Evolutionary conservation across 35 echinoderm and acorn worm genomes (phyloP), one percentile per base, ranked within the genome.

Genomic region (Heliocidaris erythrogramma): DNA sequence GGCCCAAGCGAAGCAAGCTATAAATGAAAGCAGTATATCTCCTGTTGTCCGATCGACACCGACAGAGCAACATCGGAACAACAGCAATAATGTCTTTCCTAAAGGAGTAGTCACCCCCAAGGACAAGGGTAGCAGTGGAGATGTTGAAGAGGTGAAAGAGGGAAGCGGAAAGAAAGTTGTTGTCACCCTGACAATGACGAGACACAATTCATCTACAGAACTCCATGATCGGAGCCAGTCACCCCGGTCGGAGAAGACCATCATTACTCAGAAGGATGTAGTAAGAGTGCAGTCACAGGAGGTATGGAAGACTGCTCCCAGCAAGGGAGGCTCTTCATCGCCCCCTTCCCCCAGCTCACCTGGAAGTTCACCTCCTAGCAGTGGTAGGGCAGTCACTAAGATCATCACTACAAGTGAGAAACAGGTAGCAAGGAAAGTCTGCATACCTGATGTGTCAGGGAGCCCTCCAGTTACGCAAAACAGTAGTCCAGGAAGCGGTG

Each of bases 81-180:
- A 98, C 94, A 97, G 97, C 94, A 98, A 98, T 95, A 98, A 98
- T 93, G 97, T 98, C 35, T 95, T 94, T 30, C 97, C 97, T 4
- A 98, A 98, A 52, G 88, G 96, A 17, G 48, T 85, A 92, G 47
- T 96, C 30, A 49, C 71, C 21, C 93, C 95, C 3, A 88, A 85
- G 61, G 95, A 96, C 30, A 92, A 92, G 49, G 47, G 31, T 30
- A 59, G 8, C 13, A 92, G 91, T 59, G 91, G 47, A 12, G 50
- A 92, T 56, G 49, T 59, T 30, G 91, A 92, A 13, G 91, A 92
- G 13, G 49, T 48, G 13, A 92, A 92, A 27, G 91, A 92, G 47
- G 91, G 91, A 48, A 92, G 91, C 49, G 91, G 91, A 24, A 85
- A 96, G 61, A 96, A 93, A 29, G 85, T 96, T 60, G 95, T 96